phyloP scores from a whole-genome alignment of 2,113 vertebrate genomes.

The Hystrix cristata region DNA sequence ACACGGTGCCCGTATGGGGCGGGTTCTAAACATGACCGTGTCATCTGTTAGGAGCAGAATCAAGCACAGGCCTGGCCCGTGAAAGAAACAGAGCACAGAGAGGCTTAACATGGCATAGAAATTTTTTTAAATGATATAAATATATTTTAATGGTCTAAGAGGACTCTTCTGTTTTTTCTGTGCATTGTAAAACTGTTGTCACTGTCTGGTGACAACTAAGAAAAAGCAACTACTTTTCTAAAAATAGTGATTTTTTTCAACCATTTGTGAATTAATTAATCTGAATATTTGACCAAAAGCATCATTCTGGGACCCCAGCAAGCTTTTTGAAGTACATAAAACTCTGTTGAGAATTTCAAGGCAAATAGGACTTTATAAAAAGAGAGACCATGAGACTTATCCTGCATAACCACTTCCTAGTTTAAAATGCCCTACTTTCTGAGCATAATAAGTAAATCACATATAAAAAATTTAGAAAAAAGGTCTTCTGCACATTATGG shows the following conservation, averaged over 20 bases:
- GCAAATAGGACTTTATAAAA: slow-evolving; percentile 29
- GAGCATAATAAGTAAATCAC: slow-evolving; percentile 74
- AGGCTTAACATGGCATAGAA: background rate
- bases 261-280: slow-evolving; percentile 27
- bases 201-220: background rate
- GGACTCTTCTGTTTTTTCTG: background rate
- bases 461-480: slow-evolving; percentile 75
- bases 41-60: background rate
- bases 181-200: background rate
- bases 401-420: accelerated
- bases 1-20: background rate
- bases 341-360: slow-evolving; percentile 28
- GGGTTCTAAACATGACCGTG: background rate
- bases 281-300: slow-evolving; percentile 44
- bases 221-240: background rate
- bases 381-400: slow-evolving; percentile 39
- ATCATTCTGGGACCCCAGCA: background rate
- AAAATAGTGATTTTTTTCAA: background rate
- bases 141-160: background rate
- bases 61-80: background rate
- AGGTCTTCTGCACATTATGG: slow-evolving; percentile 53
- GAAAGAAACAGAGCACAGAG: background rate
- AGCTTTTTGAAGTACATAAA: background rate
- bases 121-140: background rate
- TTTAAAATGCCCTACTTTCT: slow-evolving; percentile 62